These are phyloP conservation scores for Mellilla xanthometata DNA, from an alignment of 2,888 invertebrate genomes.

Conservation along the genomic window DNA sequence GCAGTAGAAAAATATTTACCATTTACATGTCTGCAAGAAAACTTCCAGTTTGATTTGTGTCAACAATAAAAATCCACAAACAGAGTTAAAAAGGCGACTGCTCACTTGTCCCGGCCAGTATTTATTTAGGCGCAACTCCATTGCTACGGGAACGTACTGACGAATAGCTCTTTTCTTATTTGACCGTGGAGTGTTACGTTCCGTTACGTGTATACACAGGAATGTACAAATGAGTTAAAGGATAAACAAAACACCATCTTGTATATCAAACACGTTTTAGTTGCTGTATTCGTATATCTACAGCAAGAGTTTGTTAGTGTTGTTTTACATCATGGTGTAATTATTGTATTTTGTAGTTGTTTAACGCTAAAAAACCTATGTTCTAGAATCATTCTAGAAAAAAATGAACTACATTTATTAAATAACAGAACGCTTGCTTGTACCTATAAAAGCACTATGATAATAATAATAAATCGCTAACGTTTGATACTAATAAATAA, in stretches of 20 bases:
- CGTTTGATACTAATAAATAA: too few species aligned
- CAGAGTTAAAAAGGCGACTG: conserved; percentile 34
- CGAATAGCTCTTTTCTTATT: conserved; percentile 16
- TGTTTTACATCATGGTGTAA: too few species aligned
- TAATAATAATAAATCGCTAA: too few species aligned
- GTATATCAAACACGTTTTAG: neutral
- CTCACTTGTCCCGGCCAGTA: conserved; percentile 37
- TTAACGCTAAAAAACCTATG: too few species aligned
- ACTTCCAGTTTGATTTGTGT: conserved; percentile 14
- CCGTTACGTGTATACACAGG: neutral
- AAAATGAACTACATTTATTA: too few species aligned
- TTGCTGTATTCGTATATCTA: too few species aligned
- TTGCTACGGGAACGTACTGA: conserved; percentile 8
- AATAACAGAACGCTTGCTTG: too few species aligned
- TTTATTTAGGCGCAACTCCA: conserved; percentile 40
- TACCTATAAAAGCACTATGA: too few species aligned
- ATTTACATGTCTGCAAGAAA: conserved; percentile 5
- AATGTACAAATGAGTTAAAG: conserved; percentile 8
- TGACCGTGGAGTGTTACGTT: conserved; percentile 9
- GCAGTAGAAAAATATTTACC: neutral
- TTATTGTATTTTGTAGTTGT: too few species aligned
- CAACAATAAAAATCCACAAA: conserved; percentile 24
- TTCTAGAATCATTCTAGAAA: too few species aligned
- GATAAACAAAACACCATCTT: conserved; percentile 2
- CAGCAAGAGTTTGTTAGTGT: too few species aligned